Base-by-base conservation (phyloP, 2,113 vertebrate genomes). In the Oryzias celebensis region DNA sequence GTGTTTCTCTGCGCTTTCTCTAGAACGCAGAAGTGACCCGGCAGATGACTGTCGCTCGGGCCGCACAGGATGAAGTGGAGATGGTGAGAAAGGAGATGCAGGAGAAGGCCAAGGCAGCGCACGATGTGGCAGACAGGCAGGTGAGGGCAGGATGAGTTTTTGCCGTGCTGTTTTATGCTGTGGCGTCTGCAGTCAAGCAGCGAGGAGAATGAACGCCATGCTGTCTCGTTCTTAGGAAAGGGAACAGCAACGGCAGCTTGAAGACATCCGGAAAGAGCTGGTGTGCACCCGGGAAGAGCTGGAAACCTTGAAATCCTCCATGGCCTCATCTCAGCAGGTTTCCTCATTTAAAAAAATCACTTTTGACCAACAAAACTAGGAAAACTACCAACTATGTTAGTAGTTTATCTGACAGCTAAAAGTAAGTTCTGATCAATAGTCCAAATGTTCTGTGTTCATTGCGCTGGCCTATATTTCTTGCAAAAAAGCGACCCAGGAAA, bases 1-100 rank as follows among this genome's bases (percentile, higher is more conserved):
- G 45, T 66, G 56, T 77, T 12, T 65, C 5, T 76, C 12, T 45
- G 41, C 59, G 41, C 51, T 13, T 48, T 22, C 58, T 64, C 22
- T 69, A 99, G 97, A 98, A 98, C 0, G 97, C 97, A 0, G 97
- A 99, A 83, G 96, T 98, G 78, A 97, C 95, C 56, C 95, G 94
- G 52, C 96, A 99, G 88, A 92, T 99, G 85, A 96, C 95, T 0
- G 77, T 88, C 62, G 95, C 94, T 17, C 93, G 92, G 28, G 95
- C 93, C 13, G 92, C 93, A 0, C 95, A 98, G 67, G 96, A 91
- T 1, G 97, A 99, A 8, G 87, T 95, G 70, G 95, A 97, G 22
- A 87, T 75, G 5, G 93, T 96, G 68, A 94, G 93, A 80, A 94
- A 90, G 70, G 96, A 97, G 60, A 92, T 99, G 79, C 93, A 95